Base-by-base conservation (phyloP, 1,140 invertebrate genomes). In the Diachasmimorpha longicaudata region DNA sequence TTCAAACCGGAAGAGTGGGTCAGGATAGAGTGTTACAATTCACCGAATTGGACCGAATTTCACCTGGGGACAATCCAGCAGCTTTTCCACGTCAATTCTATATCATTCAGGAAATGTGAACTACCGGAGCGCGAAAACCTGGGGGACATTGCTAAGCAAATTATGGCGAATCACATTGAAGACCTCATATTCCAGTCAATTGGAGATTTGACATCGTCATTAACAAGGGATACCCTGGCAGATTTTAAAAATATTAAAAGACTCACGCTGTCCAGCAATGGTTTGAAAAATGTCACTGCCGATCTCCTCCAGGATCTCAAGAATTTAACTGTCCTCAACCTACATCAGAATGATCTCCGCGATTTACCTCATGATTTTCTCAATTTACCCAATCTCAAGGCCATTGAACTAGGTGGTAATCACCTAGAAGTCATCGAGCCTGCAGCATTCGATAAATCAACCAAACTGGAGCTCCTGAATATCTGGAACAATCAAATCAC, bases 401-500 rank as follows among this genome's bases (percentile, higher is more conserved):
- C 89, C 48, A 88, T 94, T 36, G 92, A 93, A 81, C 87, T 94
- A 74, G 92, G 91, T 66, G 87, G 88, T 70, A 93, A 93, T 81
- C 21, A 63, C 6, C 82, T 94, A 78, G 86, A 85, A 6, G 85
- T 90, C 79, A 83, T 93, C 75, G 90, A 91, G 8, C 85, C 87
- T 3, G 91, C 91, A 13, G 85, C 92, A 44, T 93, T 94, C 79
- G 86, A 88, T 63, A 90, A 92, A 83, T 88, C 93, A 75, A 85
- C 87, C 16, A 90, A 90, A 66, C 81, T 94, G 63, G 85, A 88
- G 78, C 89, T 90, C 69, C 81, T 93, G 37, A 92, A 92, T 77
- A 81, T 93, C 42, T 93, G 92, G 92, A 90, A 90, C 79, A 94
- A 93, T 79, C 90, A 91, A 74, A 83, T 94, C 55, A 87, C 87